phyloP scores from a whole-genome alignment of 2,113 vertebrate genomes.

The Gymnogyps californianus region DNA sequence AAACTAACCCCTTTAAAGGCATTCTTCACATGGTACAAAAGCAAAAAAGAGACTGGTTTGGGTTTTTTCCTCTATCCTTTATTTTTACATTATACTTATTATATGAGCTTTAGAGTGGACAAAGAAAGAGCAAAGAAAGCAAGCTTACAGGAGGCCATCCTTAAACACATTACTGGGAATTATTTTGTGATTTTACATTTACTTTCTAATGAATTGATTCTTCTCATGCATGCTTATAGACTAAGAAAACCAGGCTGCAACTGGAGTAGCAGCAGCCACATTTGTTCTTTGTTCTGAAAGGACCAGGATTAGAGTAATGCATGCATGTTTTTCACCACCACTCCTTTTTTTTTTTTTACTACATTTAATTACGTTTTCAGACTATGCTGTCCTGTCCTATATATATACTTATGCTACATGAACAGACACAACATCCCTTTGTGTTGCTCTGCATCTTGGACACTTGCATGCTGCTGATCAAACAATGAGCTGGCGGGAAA shows the following conservation, averaged over 20 bases:
- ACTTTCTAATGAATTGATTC: not conserved
- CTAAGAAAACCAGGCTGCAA: not conserved
- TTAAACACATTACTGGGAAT: not conserved
- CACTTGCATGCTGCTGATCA: not conserved
- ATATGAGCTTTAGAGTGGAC: not conserved
- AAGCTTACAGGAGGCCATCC: not conserved
- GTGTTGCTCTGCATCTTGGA: slow-evolving; percentile 1
- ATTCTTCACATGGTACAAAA: not conserved
- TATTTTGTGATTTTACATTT: not conserved
- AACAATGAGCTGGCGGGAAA: not conserved
- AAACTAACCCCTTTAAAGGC: not conserved
- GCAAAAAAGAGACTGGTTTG: not conserved
- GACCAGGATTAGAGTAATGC: not conserved
- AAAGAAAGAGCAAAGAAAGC: not conserved
- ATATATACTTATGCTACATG: not conserved
- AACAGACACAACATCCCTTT: slow-evolving; percentile 48
- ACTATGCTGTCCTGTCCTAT: not conserved
- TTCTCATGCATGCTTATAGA: not conserved
- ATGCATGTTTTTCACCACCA: not conserved
- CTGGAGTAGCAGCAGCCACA: not conserved
- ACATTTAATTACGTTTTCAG: slow-evolving; percentile 21
- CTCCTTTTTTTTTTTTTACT: not conserved
- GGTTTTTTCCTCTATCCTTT: not conserved
- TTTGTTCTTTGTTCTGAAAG: slow-evolving; percentile 15
- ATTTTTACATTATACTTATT: not conserved